Conservation (phyloP, 1,140 invertebrate genomes). For the Archivesica marissinica region DNA sequence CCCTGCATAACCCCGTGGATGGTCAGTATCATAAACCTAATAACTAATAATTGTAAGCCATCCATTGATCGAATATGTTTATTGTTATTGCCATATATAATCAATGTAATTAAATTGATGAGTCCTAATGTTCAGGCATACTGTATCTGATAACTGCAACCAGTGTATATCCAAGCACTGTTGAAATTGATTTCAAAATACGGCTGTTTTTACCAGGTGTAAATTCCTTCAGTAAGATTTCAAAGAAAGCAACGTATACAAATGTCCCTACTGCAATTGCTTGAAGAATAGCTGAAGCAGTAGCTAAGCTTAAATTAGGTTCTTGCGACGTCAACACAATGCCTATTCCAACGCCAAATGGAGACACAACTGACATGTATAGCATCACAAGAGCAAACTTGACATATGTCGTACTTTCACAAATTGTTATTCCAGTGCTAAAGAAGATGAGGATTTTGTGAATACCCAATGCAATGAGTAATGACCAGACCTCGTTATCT, state of each 20-base stretch:
- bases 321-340: slow-evolving; percentile 83
- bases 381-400: slow-evolving; percentile 61
- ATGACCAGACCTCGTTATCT: slow-evolving; percentile 87
- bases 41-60: too few species aligned
- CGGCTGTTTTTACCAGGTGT: neutral
- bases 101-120: too few species aligned
- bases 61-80: too few species aligned
- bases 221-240: slow-evolving; percentile 89
- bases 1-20: too few species aligned
- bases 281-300: slow-evolving; percentile 85
- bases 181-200: neutral
- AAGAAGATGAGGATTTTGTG: slow-evolving; percentile 93
- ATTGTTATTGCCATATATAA: too few species aligned
- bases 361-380: slow-evolving; percentile 88
- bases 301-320: slow-evolving; percentile 63
- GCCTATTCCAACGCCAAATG: slow-evolving; percentile 86
- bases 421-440: slow-evolving; percentile 88
- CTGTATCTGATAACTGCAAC: neutral
- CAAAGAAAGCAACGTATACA: slow-evolving; percentile 95
- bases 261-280: slow-evolving; percentile 94
- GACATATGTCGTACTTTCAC: slow-evolving; percentile 12
- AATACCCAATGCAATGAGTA: slow-evolving; percentile 86
- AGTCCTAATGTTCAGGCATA: too few species aligned
- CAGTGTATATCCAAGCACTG: slow-evolving; percentile 8
- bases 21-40: too few species aligned